phyloP scores from a whole-genome alignment of 2,888 invertebrate genomes.

The Tortrix viridana region DNA sequence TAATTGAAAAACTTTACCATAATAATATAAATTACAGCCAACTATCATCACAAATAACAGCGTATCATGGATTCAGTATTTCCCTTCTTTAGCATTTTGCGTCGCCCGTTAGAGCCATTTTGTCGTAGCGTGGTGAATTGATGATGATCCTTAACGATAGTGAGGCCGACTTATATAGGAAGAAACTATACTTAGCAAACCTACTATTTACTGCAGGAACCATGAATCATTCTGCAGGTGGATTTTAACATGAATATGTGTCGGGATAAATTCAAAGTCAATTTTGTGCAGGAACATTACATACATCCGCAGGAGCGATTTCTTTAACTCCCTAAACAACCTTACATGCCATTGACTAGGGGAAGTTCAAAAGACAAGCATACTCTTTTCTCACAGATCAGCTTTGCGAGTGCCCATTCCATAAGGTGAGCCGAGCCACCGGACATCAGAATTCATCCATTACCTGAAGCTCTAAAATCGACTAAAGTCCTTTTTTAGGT shows the following conservation, averaged over 20 bases:
- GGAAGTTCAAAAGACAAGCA: too few species aligned
- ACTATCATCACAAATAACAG: constrained; percentile 34
- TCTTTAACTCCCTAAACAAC: too few species aligned
- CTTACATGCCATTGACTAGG: too few species aligned
- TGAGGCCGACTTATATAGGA: constrained; percentile 14
- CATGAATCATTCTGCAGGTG: not conserved
- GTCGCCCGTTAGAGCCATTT: constrained; percentile 50
- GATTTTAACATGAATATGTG: not conserved
- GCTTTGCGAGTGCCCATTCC: too few species aligned
- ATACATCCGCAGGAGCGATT: too few species aligned
- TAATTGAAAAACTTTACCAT: constrained; percentile 35
- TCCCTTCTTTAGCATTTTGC: constrained; percentile 50
- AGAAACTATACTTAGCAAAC: not conserved
- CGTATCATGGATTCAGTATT: constrained; percentile 41
- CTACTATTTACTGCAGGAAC: not conserved
- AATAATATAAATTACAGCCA: constrained; percentile 33
- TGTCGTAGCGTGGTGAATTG: constrained; percentile 59
- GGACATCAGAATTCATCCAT: too few species aligned
- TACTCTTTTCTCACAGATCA: too few species aligned
- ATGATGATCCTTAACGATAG: constrained; percentile 48
- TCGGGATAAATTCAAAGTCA: not conserved
- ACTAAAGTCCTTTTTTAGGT: too few species aligned
- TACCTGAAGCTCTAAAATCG: too few species aligned
- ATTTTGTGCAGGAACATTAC: too few species aligned
- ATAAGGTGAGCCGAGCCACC: too few species aligned